Evolutionary conservation across 2,113 vertebrate genomes (phyloP), one percentile per base, ranked within the genome.

Genomic region (Eptatretus burgeri): DNA sequence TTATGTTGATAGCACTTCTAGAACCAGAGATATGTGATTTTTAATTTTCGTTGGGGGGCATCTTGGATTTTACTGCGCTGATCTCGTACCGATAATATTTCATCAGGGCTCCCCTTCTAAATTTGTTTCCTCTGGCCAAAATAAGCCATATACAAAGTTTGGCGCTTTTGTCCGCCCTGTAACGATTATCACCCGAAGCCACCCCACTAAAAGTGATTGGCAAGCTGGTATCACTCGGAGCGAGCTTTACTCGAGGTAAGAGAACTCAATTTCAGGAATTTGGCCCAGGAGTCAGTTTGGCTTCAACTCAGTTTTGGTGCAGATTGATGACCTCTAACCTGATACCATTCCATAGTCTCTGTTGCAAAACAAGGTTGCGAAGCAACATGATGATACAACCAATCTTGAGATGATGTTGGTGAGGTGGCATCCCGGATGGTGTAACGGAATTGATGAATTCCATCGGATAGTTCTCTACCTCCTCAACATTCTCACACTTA

Each of bases 401-500:
- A n/a, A n/a, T 10, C 52, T 53, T 53, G 52, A 53, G 52, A 53
- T 53, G 10, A 53, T 11, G 52, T 10, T 10, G 52, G 52, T 53
- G 52, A 53, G 52, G 52, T 53, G 52, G 52, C 52, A 53, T 53
- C 11, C 52, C 52, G 10, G 52, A 53, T 53, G 52, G 52, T 10
- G 52, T 53, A 10, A 53, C 11, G 52, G 52, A 53, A 53, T 53
- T 10, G 52, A 53, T 53, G 52, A 53, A 10, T 53, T 53, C 52
- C 52, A 53, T 53, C 11, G 52, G 52, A 10, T 53, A 53, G 52
- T 53, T 53, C 11, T 53, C 11, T 53, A 10, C 52, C 52, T 53
- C 52, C 52, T 53, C 52, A 53, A 53, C 52, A 53, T 53, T 53
- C 10, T 53, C 52, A 53, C 52, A 53, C 52, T 53, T n/a, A n/a